Evolutionary conservation across 2,888 invertebrate genomes (phyloP), one percentile per base, ranked within the genome.

Genomic region (Lasioglossum zephyrum): DNA sequence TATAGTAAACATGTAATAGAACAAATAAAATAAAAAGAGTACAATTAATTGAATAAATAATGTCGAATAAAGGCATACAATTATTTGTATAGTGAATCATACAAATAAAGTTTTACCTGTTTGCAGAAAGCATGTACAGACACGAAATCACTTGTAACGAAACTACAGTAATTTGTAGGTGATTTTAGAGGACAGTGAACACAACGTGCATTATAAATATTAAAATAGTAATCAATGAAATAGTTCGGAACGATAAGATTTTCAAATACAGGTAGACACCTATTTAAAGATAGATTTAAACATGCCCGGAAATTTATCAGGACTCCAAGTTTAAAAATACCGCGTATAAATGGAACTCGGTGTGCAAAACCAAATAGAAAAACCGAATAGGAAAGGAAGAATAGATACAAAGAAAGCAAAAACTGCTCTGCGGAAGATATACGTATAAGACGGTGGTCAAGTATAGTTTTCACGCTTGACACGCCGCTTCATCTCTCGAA

Each of bases 291-390:
- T 31, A 22, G 9, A 39, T 66, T 53, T 22, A 41, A 8, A n/a
- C 4, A 41, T 31, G 11, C 22, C 41, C 11, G 47, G 6, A 26
- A 39, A 36, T 31, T 60, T 5, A 16, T 36, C 22, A 69, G 36
- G 41, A 70, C 53, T 36, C 76, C 73, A 73, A 75, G 44, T 83
- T 86, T 74, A 44, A 82, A 84, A 82, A 53, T 81, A 53, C 79
- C 84, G 86, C 84, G 82, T 44, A 72, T 76, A 74, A 31, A 73
- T 36, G 39, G 73, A 77, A 82, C 70, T 70, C 77, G 73, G 75
- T 39, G 66, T 77, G 75, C 60, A 53, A 79, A 57, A 41, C 69
- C 31, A 72, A 82, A 78, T 69, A 69, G 74, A 77, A 77, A 77
- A 18, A 26, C 39, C 73, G 36, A 73, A 69, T 69, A 76, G 60